These are phyloP conservation scores for Palythoa caribaeorum DNA, from an alignment of 92 coral and sea anemone genomes.

Conservation along the genomic window DNA sequence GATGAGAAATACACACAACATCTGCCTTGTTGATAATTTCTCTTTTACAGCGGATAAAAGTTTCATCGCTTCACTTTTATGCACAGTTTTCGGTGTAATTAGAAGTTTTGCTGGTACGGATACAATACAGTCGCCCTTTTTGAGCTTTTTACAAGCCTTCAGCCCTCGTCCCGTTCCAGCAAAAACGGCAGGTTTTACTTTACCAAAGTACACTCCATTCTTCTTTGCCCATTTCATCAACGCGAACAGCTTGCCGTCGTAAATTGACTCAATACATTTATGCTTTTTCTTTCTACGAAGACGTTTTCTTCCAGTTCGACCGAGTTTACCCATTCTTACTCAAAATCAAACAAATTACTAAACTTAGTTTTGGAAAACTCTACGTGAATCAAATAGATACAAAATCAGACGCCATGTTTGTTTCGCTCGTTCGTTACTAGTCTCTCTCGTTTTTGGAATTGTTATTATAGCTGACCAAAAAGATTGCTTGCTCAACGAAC, in stretches of 20 bases:
- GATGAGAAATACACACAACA: slow-evolving; percentile 76
- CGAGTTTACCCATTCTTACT: slow-evolving; percentile 7
- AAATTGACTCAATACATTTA: background rate
- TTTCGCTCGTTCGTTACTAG: too few species aligned
- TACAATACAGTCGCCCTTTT: slow-evolving; percentile 65
- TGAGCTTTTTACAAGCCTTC: slow-evolving; percentile 68
- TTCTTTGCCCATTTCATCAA: slow-evolving; percentile 90
- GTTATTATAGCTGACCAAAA: background rate
- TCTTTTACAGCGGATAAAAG: background rate
- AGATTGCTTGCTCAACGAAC: slow-evolving; percentile 11
- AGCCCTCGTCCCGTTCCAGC: slow-evolving; percentile 86
- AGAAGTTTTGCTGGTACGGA: slow-evolving; percentile 83
- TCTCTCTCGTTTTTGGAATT: too few species aligned
- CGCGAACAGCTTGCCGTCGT: slow-evolving; percentile 69
- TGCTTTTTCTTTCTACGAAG: background rate
- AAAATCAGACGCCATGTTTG: too few species aligned
- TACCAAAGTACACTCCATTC: slow-evolving; percentile 78
- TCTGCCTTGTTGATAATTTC: slow-evolving; percentile 53
- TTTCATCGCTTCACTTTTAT: slow-evolving; percentile 57
- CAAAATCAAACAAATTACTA: too few species aligned
- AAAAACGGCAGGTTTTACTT: slow-evolving; percentile 80
- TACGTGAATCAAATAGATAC: too few species aligned
- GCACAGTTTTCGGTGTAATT: slow-evolving; percentile 72
- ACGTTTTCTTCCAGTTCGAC: slow-evolving; percentile 43
- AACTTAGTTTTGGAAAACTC: too few species aligned